A percentile compares a stretch with the other conserved stretches of the same genome.
Conservation (phyloP, 2,888 invertebrate species). For the Coenonympha glycerion region DNA sequence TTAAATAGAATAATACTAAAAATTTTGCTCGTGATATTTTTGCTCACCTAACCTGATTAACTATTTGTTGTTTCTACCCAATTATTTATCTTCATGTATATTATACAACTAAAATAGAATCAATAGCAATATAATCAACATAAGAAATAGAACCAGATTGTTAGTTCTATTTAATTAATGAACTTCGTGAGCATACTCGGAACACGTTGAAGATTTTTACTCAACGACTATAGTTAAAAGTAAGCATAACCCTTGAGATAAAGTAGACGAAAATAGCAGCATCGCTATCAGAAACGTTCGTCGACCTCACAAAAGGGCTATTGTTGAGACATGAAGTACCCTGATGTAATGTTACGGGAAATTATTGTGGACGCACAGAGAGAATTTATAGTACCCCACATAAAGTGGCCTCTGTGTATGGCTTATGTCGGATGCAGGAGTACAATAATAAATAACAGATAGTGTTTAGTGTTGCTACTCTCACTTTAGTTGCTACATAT, state of each 20-base stretch:
- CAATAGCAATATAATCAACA: too few species aligned
- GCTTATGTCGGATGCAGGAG: background rate
- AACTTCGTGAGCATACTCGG: background rate
- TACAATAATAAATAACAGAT: background rate
- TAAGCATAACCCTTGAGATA: slow-evolving; percentile 18
- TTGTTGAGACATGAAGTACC: slow-evolving; percentile 13
- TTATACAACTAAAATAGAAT: too few species aligned
- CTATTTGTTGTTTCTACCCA: too few species aligned
- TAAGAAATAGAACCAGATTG: too few species aligned
- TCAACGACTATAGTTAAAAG: slow-evolving; percentile 7
- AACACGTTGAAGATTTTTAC: background rate
- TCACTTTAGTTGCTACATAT: background rate
- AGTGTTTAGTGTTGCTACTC: background rate
- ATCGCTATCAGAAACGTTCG: slow-evolving; percentile 23
- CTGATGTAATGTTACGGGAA: slow-evolving; percentile 11
- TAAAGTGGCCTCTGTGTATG: slow-evolving; percentile 6
- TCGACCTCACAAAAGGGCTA: slow-evolving; percentile 21
- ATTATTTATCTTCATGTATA: too few species aligned
- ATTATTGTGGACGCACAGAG: slow-evolving; percentile 4
- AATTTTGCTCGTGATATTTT: too few species aligned
- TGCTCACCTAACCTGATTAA: too few species aligned
- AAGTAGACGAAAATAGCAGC: slow-evolving; percentile 9
- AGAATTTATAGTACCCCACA: slow-evolving; percentile 3
- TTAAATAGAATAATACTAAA: too few species aligned
- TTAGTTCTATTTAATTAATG: background rate